Evolutionary conservation across 2,888 invertebrate genomes (phyloP), one percentile per base, ranked within the genome.

Genomic region (Cryptocephalus moraei): DNA sequence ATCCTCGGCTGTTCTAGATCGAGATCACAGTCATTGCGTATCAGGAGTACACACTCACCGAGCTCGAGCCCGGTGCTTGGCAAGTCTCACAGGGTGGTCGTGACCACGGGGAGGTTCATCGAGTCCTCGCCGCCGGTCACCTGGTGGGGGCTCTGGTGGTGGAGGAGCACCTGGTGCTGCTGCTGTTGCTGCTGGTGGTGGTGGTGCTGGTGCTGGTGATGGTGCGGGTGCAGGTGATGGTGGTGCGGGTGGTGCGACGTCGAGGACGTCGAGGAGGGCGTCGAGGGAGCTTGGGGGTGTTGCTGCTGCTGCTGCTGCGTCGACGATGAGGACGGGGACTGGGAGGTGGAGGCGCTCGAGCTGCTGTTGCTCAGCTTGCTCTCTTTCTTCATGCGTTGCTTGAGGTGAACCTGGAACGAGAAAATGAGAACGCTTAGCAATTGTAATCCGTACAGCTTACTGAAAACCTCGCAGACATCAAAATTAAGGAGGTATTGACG

Each of bases 361-460:
- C 40, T 75, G 74, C 36, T 74, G 75, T 41, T 73, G 61, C 51
- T 48, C 63, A 82, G 75, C 64, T 84, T 82, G 56, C 81, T 82
- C 70, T 91, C 91, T 61, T 91, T 84, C 75, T 92, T 91, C 72
- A 91, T 80, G 66, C 91, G 81, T 72, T 94, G 93, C 74, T 96
- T 96, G 49, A 93, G 78, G 74, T 99, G 97, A 54, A 99, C 60
- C 60, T 60, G 58, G 1, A 60, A 59, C 40, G 53, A 50, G 22
- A 10, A 9, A 43, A 14, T 14, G 12, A 43, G 36, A 12, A 34
- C 14, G 9, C 39, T 42, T 42, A 8, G 12, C 22, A 22, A 22
- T 4, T 22, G 2, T 22, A 22, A 22, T 2, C 3, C 22, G 6
- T 2, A 6, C 22, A 22, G 22, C n/a, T n/a, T n/a, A n/a, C n/a